These are phyloP conservation scores for Falco columbarius DNA, from an alignment of 2,797 vertebrate genomes.

Conservation along the genomic window DNA sequence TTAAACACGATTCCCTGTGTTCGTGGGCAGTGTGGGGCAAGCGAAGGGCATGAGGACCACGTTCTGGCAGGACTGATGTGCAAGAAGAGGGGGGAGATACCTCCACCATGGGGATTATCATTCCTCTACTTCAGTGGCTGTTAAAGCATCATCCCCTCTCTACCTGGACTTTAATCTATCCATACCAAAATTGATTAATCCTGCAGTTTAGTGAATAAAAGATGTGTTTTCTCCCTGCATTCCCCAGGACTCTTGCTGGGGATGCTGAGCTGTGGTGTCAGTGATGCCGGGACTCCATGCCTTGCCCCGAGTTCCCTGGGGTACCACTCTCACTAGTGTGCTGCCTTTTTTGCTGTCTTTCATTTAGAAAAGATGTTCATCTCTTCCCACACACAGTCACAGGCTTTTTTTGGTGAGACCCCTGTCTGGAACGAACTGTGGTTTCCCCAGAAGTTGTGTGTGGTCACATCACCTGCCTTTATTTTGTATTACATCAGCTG, in stretches of 20 bases:
- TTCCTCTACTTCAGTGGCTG: background rate
- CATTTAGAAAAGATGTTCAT: background rate
- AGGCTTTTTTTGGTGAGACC: background rate
- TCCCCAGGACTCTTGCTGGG: background rate
- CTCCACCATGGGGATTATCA: background rate
- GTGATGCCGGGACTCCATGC: background rate
- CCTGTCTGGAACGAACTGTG: background rate
- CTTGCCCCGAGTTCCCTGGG: accelerated
- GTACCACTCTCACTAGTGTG: background rate
- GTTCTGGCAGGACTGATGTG: background rate
- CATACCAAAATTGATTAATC: background rate
- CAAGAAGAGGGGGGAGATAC: background rate
- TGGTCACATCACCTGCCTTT: background rate
- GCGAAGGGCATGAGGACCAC: accelerated
- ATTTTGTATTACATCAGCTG: background rate
- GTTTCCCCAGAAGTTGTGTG: background rate
- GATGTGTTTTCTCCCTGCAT: background rate
- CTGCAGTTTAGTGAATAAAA: background rate
- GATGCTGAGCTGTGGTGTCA: accelerated
- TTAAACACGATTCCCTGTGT: background rate
- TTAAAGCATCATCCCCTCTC: background rate
- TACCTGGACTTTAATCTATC: background rate
- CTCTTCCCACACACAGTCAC: background rate
- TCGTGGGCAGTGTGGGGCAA: accelerated
- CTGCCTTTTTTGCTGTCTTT: background rate